Conservation (phyloP, 2,113 vertebrate genomes). For the Phalacrocorax pelagicus region DNA sequence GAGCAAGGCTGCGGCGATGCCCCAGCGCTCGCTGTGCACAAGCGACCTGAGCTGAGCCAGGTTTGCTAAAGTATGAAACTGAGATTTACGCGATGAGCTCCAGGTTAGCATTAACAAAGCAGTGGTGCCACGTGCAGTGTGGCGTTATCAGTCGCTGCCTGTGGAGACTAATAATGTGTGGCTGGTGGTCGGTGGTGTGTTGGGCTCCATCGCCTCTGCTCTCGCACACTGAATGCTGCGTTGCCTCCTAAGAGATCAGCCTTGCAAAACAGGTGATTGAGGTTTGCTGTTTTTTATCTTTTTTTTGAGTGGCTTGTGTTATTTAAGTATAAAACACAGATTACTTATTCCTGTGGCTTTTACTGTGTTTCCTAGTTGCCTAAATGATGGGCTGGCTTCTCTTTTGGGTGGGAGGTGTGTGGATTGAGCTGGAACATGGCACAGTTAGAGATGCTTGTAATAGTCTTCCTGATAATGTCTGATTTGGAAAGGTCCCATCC, state of each 20-base stretch:
- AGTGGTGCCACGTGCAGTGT: accelerated
- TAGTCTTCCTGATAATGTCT: too few species aligned
- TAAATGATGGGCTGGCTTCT: too few species aligned
- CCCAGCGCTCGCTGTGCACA: accelerated
- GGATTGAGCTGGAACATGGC: not conserved
- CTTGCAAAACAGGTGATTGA: not conserved
- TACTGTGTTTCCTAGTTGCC: not conserved
- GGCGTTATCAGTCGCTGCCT: accelerated
- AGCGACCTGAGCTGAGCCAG: too few species aligned
- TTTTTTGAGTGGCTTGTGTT: not conserved
- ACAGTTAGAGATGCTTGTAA: not conserved
- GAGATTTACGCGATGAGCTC: accelerated
- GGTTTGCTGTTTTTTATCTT: not conserved
- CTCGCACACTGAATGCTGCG: accelerated
- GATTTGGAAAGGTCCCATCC: not conserved
- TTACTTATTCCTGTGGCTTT: not conserved
- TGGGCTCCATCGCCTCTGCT: accelerated
- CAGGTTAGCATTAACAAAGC: accelerated
- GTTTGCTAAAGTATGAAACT: not conserved
- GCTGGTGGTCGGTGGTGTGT: not conserved
- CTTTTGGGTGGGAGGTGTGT: not conserved
- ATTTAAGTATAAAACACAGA: not conserved
- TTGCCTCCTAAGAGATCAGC: not conserved
- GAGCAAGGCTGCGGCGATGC: accelerated
- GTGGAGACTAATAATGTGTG: accelerated